Conservation (phyloP, 2,888 invertebrate genomes). For the Allacma fusca region DNA sequence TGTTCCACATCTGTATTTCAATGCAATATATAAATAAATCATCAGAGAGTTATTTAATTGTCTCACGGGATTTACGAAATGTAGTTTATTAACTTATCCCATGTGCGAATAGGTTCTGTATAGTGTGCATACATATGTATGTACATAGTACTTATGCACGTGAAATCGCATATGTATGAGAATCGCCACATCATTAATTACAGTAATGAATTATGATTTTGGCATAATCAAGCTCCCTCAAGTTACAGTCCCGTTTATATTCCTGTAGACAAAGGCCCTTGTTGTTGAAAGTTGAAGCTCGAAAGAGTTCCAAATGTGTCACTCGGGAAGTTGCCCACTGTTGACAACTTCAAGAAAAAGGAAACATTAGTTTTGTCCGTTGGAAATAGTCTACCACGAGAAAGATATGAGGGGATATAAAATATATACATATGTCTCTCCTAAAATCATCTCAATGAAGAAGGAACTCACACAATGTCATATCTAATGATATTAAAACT, state of each 20-base stretch:
- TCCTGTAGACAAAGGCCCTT: background rate
- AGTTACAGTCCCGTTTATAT: background rate
- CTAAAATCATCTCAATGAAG: too few relatives aligned
- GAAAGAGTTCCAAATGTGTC: background rate
- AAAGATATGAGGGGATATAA: too few relatives aligned
- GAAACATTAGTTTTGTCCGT: constrained; percentile 14
- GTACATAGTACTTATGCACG: background rate
- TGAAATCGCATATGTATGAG: background rate
- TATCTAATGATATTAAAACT: background rate
- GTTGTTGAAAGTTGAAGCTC: background rate
- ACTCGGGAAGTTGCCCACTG: background rate
- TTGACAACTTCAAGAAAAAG: background rate
- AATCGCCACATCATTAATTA: background rate
- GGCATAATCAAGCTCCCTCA: background rate
- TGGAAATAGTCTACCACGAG: background rate
- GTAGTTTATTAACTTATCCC: too few relatives aligned
- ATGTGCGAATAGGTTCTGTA: too few relatives aligned
- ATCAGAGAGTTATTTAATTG: background rate
- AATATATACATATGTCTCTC: too few relatives aligned
- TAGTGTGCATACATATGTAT: background rate
- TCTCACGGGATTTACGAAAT: background rate
- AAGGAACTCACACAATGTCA: too few relatives aligned
- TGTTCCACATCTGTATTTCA: background rate
- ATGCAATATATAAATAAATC: background rate
- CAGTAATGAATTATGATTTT: background rate